A percentile compares a stretch with the other conserved stretches of the same genome.
phyloP scores from a whole-genome alignment of 2,113 vertebrate species.

The Myrmecobius fasciatus region DNA sequence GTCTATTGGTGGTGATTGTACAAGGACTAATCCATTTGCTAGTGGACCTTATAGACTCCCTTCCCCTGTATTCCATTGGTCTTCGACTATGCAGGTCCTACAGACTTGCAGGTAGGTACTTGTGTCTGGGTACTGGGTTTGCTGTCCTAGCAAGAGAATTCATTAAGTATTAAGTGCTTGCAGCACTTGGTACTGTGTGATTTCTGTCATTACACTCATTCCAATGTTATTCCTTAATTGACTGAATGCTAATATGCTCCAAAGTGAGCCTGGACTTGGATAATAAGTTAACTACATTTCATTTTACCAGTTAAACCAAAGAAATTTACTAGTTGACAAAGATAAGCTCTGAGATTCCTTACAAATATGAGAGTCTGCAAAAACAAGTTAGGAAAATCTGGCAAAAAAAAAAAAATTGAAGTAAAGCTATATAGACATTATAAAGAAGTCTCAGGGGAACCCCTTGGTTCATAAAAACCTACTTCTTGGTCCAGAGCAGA shows the following conservation, averaged over 20 bases:
- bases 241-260: neutral
- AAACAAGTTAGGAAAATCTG: neutral
- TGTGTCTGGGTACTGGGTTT: neutral
- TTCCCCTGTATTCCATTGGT: conserved; percentile 92
- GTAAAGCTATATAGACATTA: neutral
- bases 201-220: neutral
- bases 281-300: neutral
- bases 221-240: neutral
- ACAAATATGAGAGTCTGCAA: neutral
- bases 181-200: neutral
- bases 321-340: neutral
- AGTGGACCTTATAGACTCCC: conserved; percentile 92
- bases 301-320: neutral
- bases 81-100: conserved; percentile 92
- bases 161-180: neutral
- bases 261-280: neutral
- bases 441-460: neutral
- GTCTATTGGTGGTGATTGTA: conserved; percentile 93
- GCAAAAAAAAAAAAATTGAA: neutral
- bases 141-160: neutral
- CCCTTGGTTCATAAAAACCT: neutral
- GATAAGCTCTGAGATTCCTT: neutral
- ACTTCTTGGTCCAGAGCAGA: neutral
- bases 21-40: conserved; percentile 94
- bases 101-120: conserved; percentile 90